Conservation (phyloP, 2,888 invertebrate genomes). For the Philopedon plagiatum region DNA sequence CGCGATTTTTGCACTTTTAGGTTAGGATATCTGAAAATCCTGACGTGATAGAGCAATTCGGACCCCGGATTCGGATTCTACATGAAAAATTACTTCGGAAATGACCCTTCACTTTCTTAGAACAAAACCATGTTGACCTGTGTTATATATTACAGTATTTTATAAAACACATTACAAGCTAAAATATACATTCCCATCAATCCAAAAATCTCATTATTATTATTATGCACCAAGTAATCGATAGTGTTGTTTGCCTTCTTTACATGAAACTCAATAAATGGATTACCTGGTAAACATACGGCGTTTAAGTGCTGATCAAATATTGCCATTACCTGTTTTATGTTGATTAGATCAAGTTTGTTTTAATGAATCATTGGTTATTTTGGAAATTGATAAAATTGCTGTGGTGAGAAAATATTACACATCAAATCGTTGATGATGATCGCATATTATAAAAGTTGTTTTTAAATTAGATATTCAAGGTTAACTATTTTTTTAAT, state of each 20-base stretch:
- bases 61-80: too few relatives aligned
- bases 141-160: not conserved
- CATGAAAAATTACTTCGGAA: too few relatives aligned
- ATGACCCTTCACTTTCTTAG: too few relatives aligned
- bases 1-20: too few relatives aligned
- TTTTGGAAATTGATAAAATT: not conserved
- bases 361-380: not conserved
- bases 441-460: not conserved
- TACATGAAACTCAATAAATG: slow-evolving; percentile 12
- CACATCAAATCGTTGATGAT: not conserved
- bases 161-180: not conserved
- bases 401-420: not conserved
- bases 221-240: slow-evolving; percentile 16
- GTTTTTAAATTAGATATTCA: not conserved
- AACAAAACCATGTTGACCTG: not conserved
- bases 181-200: not conserved
- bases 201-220: slow-evolving; percentile 20
- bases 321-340: slow-evolving; percentile 29
- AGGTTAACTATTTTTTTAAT: not conserved
- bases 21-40: too few relatives aligned
- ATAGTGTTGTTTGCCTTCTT: slow-evolving; percentile 11
- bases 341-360: slow-evolving; percentile 29
- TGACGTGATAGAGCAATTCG: too few relatives aligned
- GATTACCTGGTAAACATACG: slow-evolving; percentile 10
- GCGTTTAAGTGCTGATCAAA: slow-evolving; percentile 16